phyloP scores from a whole-genome alignment of 1,140 invertebrate genomes.

The Aphelenchoides besseyi region DNA sequence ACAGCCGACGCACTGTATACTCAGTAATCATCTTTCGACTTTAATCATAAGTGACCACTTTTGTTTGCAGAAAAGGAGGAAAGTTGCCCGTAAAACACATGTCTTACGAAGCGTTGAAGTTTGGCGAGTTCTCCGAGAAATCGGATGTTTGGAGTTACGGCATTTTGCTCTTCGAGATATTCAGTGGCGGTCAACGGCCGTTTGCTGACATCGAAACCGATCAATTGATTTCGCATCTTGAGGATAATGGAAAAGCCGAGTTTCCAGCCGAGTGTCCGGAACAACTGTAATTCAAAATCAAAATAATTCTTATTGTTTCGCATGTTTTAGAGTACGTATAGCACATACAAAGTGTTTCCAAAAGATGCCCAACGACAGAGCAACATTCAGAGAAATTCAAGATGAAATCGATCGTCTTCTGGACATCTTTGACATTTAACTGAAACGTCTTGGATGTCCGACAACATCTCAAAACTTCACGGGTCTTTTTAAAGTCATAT shows the following conservation, averaged over 20 bases:
- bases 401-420: not conserved
- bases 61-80: not conserved
- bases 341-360: not conserved
- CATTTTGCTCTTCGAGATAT: slow-evolving; percentile 19
- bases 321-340: slow-evolving; percentile 9
- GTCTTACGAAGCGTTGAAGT: not conserved
- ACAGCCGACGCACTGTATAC: slow-evolving; percentile 83
- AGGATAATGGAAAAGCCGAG: not conserved
- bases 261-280: not conserved
- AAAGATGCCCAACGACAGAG: not conserved
- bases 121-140: not conserved
- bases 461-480: not conserved
- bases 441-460: not conserved
- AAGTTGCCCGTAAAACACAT: slow-evolving; percentile 16
- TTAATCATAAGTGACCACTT: not conserved
- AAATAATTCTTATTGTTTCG: not conserved
- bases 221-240: slow-evolving; percentile 11
- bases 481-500: not conserved
- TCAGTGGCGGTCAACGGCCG: slow-evolving; percentile 5
- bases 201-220: slow-evolving; percentile 13
- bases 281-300: slow-evolving; percentile 2
- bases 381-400: not conserved
- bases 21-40: slow-evolving; percentile 1
- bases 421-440: slow-evolving; percentile 11
- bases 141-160: slow-evolving; percentile 19